Base-by-base conservation (phyloP, 2,113 vertebrate species). In the Heloderma charlesbogerti region DNA sequence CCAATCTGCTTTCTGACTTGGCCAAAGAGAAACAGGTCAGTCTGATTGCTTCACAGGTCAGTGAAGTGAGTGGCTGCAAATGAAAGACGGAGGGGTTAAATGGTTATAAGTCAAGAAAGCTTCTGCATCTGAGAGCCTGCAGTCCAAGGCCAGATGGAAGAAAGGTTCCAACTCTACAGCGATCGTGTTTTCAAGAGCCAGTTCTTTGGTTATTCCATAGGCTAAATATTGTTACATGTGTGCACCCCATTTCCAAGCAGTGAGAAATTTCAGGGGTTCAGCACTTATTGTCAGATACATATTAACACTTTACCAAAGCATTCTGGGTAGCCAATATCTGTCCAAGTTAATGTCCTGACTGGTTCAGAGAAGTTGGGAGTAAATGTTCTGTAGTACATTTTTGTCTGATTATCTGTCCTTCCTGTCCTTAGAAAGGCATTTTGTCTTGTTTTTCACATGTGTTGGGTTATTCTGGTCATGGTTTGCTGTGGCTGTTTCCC, bases 1-100 rank as follows among this genome's bases (percentile, higher is more conserved):
- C 92, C 96, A 95, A 96, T 94, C 96, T 96, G 95, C 92, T 94
- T 96, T 95, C 85, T 86, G 92, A 93, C 95, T 96, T 95, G 94
- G 93, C 86, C 90, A 80, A 37, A 0, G 66, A 85, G 84, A 81
- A 81, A 66, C 94, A 80, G 88, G 93, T 94, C 95, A 95, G 31
- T 29, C 90, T 72, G 91, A 93, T 95, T 82, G 79, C 84, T 96
- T 96, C 84, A 94, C 85, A 94, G 95, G 91, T 95, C 96, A 96
- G 15, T 87, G 93, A 90, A 84, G 45, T 0, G 87, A 86, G 77
- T 86, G 80, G 72, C 92, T 92, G 37, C 27, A 85, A 92, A 72
- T 37, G 31, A 10, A 86, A 0, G 60, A 15, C 1, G 0, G 63
- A 90, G 63, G 60, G 27, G 34, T 7, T 16, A 81, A 79, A 63